Conservation (phyloP, 1,140 invertebrate genomes). For the Berghia stephanieae region DNA sequence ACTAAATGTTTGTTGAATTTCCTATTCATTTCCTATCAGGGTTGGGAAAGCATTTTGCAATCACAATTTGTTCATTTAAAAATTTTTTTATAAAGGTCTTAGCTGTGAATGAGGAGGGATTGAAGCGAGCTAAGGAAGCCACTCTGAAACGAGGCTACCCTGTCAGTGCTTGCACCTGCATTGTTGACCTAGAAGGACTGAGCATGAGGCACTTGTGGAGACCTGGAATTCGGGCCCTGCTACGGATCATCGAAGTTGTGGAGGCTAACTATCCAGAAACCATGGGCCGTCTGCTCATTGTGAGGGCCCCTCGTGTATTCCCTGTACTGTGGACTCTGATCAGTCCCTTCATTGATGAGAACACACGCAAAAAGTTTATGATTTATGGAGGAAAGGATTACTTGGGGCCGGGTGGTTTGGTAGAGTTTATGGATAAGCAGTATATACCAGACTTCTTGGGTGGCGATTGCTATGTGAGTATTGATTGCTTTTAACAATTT, state of each 20-base stretch:
- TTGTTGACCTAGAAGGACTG: conserved; percentile 92
- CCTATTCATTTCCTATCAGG: too few species aligned
- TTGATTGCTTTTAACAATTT: not conserved
- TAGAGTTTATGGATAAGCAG: conserved; percentile 86
- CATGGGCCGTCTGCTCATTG: conserved; percentile 74
- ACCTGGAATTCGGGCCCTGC: conserved; percentile 87
- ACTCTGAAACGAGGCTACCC: conserved; percentile 79
- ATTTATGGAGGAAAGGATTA: conserved; percentile 92
- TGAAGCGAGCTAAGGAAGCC: conserved; percentile 75
- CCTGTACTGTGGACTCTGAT: conserved; percentile 97
- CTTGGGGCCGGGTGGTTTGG: conserved; percentile 78
- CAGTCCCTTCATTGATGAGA: conserved; percentile 96
- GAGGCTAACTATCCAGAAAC: conserved; percentile 97
- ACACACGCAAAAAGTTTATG: conserved; percentile 92
- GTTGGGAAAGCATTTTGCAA: too few species aligned
- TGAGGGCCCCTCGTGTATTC: conserved; percentile 78
- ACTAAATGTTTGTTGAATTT: too few species aligned
- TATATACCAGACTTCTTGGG: conserved; percentile 92
- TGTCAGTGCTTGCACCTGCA: conserved; percentile 86
- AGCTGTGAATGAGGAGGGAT: conserved; percentile 64
- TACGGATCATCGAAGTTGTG: conserved; percentile 94
- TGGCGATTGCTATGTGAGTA: conserved; percentile 83
- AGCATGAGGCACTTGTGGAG: conserved; percentile 96
- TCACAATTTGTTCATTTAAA: too few species aligned
- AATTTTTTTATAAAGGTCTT: conserved; percentile 53